Percentiles rank a stretch among this genome's conserved stretches.
Evolutionary conservation across 2,113 vertebrate species (phyloP).

Genomic region (Ciconia stormi): DNA sequence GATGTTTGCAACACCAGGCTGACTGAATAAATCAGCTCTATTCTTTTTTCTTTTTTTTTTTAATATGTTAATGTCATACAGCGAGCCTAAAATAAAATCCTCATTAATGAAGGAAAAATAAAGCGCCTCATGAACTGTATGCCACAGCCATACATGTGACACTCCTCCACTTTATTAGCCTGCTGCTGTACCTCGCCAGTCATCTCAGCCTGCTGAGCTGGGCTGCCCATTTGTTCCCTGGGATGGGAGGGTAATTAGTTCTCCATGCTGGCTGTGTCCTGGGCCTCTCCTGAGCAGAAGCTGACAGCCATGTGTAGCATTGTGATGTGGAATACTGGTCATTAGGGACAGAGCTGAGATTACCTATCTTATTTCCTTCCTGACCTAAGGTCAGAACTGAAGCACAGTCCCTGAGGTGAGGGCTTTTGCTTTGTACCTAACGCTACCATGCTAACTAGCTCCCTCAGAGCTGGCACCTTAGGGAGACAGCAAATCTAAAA

Average conservation of each 20-base stretch:
- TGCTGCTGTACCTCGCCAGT: not conserved
- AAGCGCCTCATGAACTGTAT: constrained; percentile 12
- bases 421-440: not conserved
- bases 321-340: constrained; percentile 26
- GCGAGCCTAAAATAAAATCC: constrained; percentile 62
- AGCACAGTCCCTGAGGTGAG: constrained; percentile 11
- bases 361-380: constrained; percentile 64
- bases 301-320: constrained; percentile 12
- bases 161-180: constrained; percentile 50
- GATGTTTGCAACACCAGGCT: not conserved
- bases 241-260: constrained; percentile 62
- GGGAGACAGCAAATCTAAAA: not conserved
- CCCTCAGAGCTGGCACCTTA: constrained; percentile 20
- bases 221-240: constrained; percentile 26
- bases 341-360: constrained; percentile 43
- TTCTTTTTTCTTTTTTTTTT: not conserved
- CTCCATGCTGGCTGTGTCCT: constrained; percentile 25
- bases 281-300: constrained; percentile 29
- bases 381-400: constrained; percentile 41
- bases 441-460: constrained; percentile 7
- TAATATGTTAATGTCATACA: constrained; percentile 54
- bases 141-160: constrained; percentile 23
- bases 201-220: constrained; percentile 1
- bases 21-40: constrained; percentile 8
- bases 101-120: constrained; percentile 60